These are phyloP conservation scores for Cryptotermes secundus DNA, from an alignment of 1,140 invertebrate species.

Conservation along the genomic window DNA sequence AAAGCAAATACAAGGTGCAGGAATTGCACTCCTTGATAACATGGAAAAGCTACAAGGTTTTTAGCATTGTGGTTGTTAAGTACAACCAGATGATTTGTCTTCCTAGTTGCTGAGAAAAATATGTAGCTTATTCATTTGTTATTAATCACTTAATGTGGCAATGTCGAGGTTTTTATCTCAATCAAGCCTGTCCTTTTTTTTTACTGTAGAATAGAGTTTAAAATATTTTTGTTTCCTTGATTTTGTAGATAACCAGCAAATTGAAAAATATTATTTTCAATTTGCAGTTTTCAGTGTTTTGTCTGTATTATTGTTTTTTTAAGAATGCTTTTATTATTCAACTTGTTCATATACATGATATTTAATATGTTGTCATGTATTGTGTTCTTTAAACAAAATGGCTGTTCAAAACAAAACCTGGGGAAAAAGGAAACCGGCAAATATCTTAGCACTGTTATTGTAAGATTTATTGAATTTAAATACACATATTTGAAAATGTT, in stretches of 20 bases:
- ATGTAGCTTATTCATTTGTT: slow-evolving; percentile 18
- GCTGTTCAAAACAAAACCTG: slow-evolving; percentile 27
- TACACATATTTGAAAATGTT: slow-evolving; percentile 19
- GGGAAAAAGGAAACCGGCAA: slow-evolving; percentile 5
- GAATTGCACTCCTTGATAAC: neutral
- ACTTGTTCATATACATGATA: slow-evolving; percentile 26
- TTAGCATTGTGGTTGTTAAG: slow-evolving; percentile 22
- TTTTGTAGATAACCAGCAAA: slow-evolving; percentile 24
- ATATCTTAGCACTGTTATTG: slow-evolving; percentile 12
- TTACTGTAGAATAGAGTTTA: slow-evolving; percentile 18
- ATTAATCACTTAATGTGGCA: slow-evolving; percentile 18
- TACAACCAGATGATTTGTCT: slow-evolving; percentile 35
- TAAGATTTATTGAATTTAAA: slow-evolving; percentile 18
- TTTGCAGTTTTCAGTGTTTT: slow-evolving; percentile 25
- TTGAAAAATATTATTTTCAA: slow-evolving; percentile 22
- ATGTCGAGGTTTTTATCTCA: neutral
- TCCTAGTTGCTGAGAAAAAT: slow-evolving; percentile 38
- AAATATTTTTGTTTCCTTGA: slow-evolving; percentile 10
- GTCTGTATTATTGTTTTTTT: slow-evolving; percentile 28
- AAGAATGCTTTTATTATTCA: slow-evolving; percentile 21
- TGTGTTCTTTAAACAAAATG: slow-evolving; percentile 31
- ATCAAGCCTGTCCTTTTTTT: slow-evolving; percentile 2
- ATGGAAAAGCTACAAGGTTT: slow-evolving; percentile 21
- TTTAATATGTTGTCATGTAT: slow-evolving; percentile 25
- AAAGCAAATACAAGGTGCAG: neutral